A percentile compares a stretch with the other conserved stretches of the same genome.
These are phyloP conservation scores for Zelleria hepariella DNA, from an alignment of 2,888 invertebrate species.

Conservation along the genomic window DNA sequence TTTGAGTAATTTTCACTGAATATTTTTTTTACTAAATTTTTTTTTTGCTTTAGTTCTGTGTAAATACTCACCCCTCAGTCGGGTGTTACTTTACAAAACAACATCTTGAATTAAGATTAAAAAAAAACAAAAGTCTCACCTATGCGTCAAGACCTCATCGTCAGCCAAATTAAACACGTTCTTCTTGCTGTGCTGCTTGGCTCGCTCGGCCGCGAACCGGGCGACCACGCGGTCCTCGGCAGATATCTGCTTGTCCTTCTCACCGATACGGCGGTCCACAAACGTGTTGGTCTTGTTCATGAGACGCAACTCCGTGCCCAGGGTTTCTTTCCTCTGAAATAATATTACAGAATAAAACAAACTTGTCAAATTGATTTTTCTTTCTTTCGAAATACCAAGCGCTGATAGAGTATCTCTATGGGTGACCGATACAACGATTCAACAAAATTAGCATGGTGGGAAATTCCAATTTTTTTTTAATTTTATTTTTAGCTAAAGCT, in stretches of 20 bases:
- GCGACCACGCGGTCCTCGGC: conserved; percentile 87
- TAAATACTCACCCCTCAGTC: too few species aligned
- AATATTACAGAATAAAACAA: not conserved
- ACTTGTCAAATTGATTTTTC: not conserved
- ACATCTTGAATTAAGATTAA: not conserved
- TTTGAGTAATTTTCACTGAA: too few species aligned
- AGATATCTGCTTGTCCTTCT: conserved; percentile 77
- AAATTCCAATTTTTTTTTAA: too few species aligned
- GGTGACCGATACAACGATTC: too few species aligned
- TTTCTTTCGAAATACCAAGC: too few species aligned
- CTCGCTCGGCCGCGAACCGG: conserved; percentile 84
- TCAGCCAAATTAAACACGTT: conserved; percentile 89
- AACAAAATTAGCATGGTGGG: too few species aligned
- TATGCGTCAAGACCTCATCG: conserved; percentile 91
- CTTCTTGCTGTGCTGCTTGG: conserved; percentile 75
- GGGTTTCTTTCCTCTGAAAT: conserved; percentile 82
- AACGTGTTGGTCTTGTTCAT: conserved; percentile 89
- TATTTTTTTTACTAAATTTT: too few species aligned
- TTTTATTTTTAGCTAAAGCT: too few species aligned
- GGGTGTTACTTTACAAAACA: too few species aligned
- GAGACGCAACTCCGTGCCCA: conserved; percentile 87
- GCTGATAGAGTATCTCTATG: too few species aligned
- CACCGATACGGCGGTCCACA: conserved; percentile 90
- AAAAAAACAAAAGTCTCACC: conserved; percentile 24
- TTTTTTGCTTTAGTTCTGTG: too few species aligned